Percentiles rank a stretch among this genome's conserved stretches.
Evolutionary conservation across 2,888 invertebrate genomes (phyloP).

Genomic region (Hirtodrosophila cameraria): DNA sequence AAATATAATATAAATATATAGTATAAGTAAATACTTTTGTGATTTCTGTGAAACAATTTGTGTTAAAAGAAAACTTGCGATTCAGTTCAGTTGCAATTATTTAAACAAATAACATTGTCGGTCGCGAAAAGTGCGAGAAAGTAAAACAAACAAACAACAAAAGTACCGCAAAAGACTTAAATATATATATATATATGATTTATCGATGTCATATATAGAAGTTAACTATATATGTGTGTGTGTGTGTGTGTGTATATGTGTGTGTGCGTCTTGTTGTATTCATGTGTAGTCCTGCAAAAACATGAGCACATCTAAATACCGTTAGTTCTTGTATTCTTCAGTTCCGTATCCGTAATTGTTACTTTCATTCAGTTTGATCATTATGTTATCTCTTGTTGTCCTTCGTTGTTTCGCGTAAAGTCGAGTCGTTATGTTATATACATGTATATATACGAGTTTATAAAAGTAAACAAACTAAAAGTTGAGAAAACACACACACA

Average conservation of each 20-base stretch:
- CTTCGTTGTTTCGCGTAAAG: constrained; percentile 60
- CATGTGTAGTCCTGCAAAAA: constrained; percentile 53
- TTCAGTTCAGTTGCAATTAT: constrained; percentile 44
- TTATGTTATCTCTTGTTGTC: constrained; percentile 54
- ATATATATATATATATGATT: constrained; percentile 24
- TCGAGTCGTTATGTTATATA: too few species aligned
- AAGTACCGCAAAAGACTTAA: constrained; percentile 38
- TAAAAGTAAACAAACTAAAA: constrained; percentile 18
- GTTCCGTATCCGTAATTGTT: constrained; percentile 35
- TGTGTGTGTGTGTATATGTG: constrained; percentile 34
- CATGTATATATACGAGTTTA: constrained; percentile 21
- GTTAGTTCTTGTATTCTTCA: constrained; percentile 36
- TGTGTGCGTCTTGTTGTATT: constrained; percentile 40
- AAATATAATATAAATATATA: constrained; percentile 19
- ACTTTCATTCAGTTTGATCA: constrained; percentile 35
- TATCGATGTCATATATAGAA: constrained; percentile 34
- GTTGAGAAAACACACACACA: constrained; percentile 40
- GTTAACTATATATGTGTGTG: constrained; percentile 21
- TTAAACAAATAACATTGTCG: constrained; percentile 48
- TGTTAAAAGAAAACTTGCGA: constrained; percentile 36
- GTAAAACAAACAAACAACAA: constrained; percentile 23
- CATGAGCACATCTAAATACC: constrained; percentile 39
- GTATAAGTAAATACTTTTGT: constrained; percentile 43
- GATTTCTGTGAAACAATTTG: constrained; percentile 49
- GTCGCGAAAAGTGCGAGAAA: constrained; percentile 76